Evolutionary conservation across 2,888 invertebrate species (phyloP), one percentile per base, ranked within the genome.

Genomic region (Druceiella hillmani): DNA sequence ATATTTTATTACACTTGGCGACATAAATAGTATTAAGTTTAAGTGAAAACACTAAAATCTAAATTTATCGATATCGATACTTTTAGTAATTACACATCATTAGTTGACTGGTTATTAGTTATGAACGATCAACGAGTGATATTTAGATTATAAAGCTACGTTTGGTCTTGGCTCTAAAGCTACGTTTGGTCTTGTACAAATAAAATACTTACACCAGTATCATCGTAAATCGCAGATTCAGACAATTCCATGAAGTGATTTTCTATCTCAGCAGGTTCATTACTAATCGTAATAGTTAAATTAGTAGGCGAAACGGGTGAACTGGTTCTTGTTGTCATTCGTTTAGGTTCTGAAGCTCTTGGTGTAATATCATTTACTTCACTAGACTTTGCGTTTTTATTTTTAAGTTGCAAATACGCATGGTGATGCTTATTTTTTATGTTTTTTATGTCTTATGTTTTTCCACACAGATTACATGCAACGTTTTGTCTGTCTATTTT

Each of bases 371-470:
- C n/a, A n/a, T n/a, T n/a, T n/a, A n/a, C n/a, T 36, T 30, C 17
- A 41, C 33, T 37, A 26, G 41, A 30, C 37, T 11, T 41, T 30
- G 25, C 33, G 26, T 25, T 30, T 30, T 17, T 17, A 35, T 39
- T 43, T 43, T 43, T 39, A 43, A 43, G 22, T 31, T 43, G 28
- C 27, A 31, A 39, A 26, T 39, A 43, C 28, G 43, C 36, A 39
- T 39, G n/a, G 43, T 39, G 32, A 43, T 43, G 39, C 39, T 39
- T 43, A 27, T 43, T 43, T 43, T 25, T 25, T 33, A 43, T 16
- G 40, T 43, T 39, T 43, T 43, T 25, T n/a, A n/a, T n/a, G 41
- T 41, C 38, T 38, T 38, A 38, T 41, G 33, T 25, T 10, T 41
- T 37, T 37, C 38, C 15, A 29, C 38, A 41, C 38, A 37, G 34